A percentile compares a stretch with the other conserved stretches of the same genome.
phyloP scores from a whole-genome alignment of 2,888 invertebrate genomes.

The Caenorhabditis parvicauda region DNA sequence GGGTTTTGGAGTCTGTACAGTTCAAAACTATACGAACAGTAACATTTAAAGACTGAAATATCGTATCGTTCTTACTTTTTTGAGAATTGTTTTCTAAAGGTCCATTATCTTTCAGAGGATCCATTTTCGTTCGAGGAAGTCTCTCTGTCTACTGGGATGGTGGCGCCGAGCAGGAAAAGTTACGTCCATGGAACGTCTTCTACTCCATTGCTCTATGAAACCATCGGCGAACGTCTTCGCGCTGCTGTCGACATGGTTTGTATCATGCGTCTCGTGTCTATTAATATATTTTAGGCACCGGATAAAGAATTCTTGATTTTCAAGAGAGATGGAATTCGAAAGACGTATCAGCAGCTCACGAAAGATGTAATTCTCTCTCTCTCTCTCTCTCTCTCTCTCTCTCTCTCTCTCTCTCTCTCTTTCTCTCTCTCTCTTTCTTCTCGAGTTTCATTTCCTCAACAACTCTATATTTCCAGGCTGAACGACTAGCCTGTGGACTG shows the following conservation, averaged over 20 bases:
- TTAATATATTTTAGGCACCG: conserved; percentile 43
- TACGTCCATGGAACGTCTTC: conserved; percentile 56
- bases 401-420: neutral
- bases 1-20: too few species aligned
- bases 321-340: conserved; percentile 51
- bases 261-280: too few species aligned
- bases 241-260: conserved; percentile 49
- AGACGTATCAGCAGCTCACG: conserved; percentile 54
- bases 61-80: too few species aligned
- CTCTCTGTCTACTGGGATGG: conserved; percentile 38
- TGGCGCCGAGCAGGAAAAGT: conserved; percentile 44
- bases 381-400: neutral
- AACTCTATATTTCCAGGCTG: conserved; percentile 68
- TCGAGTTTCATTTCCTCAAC: neutral
- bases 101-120: conserved; percentile 45
- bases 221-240: conserved; percentile 56
- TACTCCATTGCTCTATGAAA: conserved; percentile 53
- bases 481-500: conserved; percentile 75
- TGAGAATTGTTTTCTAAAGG: too few species aligned
- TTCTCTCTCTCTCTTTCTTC: neutral
- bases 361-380: conserved; percentile 44
- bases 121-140: conserved; percentile 43
- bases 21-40: too few species aligned
- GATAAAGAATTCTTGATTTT: conserved; percentile 60
- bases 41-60: too few species aligned